Evolutionary conservation across 2,113 vertebrate genomes (phyloP).

Genomic region (Porphyrio hochstetteri): DNA sequence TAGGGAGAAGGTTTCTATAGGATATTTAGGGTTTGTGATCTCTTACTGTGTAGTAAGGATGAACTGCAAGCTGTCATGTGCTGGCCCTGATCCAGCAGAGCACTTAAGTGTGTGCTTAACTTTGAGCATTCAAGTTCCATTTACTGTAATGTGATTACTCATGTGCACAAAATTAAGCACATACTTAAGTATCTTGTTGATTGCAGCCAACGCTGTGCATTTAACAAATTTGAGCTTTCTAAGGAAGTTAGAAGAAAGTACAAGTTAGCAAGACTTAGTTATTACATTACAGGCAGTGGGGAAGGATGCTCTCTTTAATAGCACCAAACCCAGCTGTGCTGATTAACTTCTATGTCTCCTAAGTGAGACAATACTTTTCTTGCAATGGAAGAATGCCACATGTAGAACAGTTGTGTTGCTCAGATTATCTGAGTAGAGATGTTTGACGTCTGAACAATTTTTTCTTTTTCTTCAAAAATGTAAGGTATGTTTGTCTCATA

Average conservation of each 20-base stretch:
- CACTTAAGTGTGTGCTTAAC: slow-evolving; percentile 61
- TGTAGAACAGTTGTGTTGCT: not conserved
- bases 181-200: slow-evolving; percentile 48
- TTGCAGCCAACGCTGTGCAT: not conserved
- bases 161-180: slow-evolving; percentile 51
- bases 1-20: not conserved
- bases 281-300: not conserved
- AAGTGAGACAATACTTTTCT: not conserved
- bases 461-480: not conserved
- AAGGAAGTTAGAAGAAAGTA: not conserved
- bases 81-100: slow-evolving; percentile 52
- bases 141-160: slow-evolving; percentile 41
- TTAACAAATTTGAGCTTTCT: slow-evolving; percentile 11
- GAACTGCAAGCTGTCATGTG: not conserved
- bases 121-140: slow-evolving; percentile 2
- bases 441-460: not conserved
- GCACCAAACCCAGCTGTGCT: not conserved
- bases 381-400: not conserved
- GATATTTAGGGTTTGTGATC: not conserved
- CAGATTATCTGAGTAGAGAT: not conserved
- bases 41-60: not conserved
- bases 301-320: not conserved
- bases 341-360: not conserved
- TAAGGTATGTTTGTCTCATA: not conserved
- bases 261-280: slow-evolving; percentile 17